Conservation (phyloP, 2,888 invertebrate genomes). For the Callyntrura sp. region DNA sequence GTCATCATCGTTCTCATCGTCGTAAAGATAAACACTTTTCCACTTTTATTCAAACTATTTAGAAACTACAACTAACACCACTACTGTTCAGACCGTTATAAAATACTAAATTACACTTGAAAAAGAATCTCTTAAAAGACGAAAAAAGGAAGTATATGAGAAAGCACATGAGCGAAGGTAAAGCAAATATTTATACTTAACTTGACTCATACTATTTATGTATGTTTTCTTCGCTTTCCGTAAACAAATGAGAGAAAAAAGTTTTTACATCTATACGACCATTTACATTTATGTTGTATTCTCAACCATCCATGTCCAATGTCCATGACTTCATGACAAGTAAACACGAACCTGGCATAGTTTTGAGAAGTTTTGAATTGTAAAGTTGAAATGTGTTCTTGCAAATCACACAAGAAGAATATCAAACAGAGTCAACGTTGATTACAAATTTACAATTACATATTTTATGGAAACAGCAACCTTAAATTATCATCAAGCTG, state of each 20-base stretch:
- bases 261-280: not conserved
- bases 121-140: not conserved
- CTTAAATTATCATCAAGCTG: too few relatives aligned
- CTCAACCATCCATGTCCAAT: too few relatives aligned
- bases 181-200: constrained; percentile 7
- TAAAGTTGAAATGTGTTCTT: too few relatives aligned
- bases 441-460: too few relatives aligned
- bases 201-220: not conserved
- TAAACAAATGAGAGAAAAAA: not conserved
- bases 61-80: not conserved
- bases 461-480: too few relatives aligned
- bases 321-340: too few relatives aligned
- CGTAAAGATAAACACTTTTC: constrained; percentile 54
- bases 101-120: constrained; percentile 29
- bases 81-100: not conserved
- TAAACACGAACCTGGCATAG: too few relatives aligned
- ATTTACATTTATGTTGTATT: not conserved
- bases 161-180: not conserved
- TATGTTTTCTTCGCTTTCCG: not conserved
- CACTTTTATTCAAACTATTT: not conserved
- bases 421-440: too few relatives aligned
- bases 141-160: not conserved
- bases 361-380: too few relatives aligned
- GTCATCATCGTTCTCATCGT: constrained; percentile 7
- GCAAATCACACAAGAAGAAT: too few relatives aligned